phyloP scores from a whole-genome alignment of 1,140 invertebrate species.

The Vollenhovia emeryi region DNA sequence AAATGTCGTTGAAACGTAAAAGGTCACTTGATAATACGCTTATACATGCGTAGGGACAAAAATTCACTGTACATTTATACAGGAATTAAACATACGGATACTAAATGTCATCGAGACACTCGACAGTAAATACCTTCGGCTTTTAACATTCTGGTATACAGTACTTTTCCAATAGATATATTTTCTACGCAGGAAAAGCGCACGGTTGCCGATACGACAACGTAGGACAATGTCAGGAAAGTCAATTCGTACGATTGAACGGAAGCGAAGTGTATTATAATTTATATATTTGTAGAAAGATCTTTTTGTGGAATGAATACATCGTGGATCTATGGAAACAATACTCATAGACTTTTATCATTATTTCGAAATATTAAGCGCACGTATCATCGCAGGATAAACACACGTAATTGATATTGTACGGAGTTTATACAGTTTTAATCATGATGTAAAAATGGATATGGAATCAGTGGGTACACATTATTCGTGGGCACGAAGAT shows the following conservation, averaged over 20 bases:
- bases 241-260: background rate
- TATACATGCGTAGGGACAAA: background rate
- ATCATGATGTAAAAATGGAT: slow-evolving; percentile 4
- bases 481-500: background rate
- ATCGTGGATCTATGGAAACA: slow-evolving; percentile 18
- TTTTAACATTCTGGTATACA: background rate
- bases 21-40: background rate
- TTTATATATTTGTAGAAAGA: slow-evolving; percentile 41
- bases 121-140: no score
- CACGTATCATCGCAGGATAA: slow-evolving; percentile 3
- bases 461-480: background rate
- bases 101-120: background rate
- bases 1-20: background rate
- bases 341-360: background rate
- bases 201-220: background rate
- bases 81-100: background rate
- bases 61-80: background rate
- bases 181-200: background rate
- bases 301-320: slow-evolving; percentile 36
- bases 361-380: slow-evolving; percentile 9
- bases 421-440: background rate
- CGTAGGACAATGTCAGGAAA: background rate
- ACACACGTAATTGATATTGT: background rate
- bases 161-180: background rate
- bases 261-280: background rate